A percentile compares a stretch with the other conserved stretches of the same genome.
These are phyloP conservation scores for Proisotoma minuta DNA, from an alignment of 2,888 invertebrate species.

Conservation along the genomic window DNA sequence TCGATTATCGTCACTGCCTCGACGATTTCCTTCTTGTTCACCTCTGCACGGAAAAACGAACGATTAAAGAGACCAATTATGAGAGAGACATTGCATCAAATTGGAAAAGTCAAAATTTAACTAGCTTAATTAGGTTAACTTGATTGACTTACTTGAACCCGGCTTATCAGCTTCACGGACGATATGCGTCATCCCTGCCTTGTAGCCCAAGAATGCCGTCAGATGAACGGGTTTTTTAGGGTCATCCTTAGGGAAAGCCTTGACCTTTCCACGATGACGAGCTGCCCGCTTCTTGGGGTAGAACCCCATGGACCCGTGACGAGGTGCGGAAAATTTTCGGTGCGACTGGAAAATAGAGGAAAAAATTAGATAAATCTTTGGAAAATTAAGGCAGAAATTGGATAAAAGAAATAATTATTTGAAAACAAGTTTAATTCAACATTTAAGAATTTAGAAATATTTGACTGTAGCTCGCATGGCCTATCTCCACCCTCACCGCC, in stretches of 20 bases:
- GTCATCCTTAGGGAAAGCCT: conserved; percentile 99
- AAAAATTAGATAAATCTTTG: conserved; percentile 51
- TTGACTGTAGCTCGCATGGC: conserved; percentile 45
- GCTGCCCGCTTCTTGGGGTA: conserved; percentile 96
- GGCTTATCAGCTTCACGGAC: conserved; percentile 97
- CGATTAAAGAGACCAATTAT: conserved; percentile 2
- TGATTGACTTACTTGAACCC: conserved; percentile 82
- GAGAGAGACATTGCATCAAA: too few species aligned
- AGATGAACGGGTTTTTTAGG: conserved; percentile 91
- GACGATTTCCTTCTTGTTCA: conserved; percentile 99
- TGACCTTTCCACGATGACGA: conserved; percentile 96
- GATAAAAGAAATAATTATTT: not conserved
- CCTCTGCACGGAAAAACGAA: conserved; percentile 62
- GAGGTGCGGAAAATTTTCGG: conserved; percentile 98
- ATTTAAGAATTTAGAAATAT: conserved; percentile 1
- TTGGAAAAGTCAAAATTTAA: too few species aligned
- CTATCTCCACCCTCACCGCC: conserved; percentile 44
- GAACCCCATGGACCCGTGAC: conserved; percentile 99
- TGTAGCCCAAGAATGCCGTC: conserved; percentile 96
- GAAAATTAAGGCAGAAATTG: conserved; percentile 49
- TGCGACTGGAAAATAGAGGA: conserved; percentile 73
- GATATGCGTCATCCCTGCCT: conserved; percentile 99
- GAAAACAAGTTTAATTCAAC: not conserved
- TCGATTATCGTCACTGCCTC: conserved; percentile 98
- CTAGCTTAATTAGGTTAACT: too few species aligned